A percentile compares a stretch with the other conserved stretches of the same genome.
Evolutionary conservation across 2,888 invertebrate genomes (phyloP).

Genomic region (Yponomeuta malinellus): DNA sequence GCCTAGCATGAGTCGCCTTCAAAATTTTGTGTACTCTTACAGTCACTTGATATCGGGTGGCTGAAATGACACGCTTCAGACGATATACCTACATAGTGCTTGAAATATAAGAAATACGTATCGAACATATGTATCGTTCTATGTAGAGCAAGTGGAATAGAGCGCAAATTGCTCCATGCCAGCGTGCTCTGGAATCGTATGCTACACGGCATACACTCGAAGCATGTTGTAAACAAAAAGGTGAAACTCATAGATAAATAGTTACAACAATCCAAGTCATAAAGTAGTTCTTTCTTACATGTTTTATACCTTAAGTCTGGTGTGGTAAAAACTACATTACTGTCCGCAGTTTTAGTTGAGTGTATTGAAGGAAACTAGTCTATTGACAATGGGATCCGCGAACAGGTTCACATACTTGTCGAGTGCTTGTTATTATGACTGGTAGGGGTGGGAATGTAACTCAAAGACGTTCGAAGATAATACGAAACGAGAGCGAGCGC

Average conservation of each 20-base stretch:
- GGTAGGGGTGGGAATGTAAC: constrained; percentile 3
- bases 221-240: constrained; percentile 36
- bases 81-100: too few relatives aligned
- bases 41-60: too few relatives aligned
- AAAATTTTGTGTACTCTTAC: background rate
- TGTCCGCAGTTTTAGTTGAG: background rate
- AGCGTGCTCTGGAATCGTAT: background rate
- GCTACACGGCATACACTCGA: background rate
- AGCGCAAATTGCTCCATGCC: background rate
- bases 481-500: background rate
- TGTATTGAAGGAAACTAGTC: constrained; percentile 35
- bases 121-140: too few relatives aligned
- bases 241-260: constrained; percentile 56
- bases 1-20: background rate
- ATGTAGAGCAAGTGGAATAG: background rate
- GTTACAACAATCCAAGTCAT: constrained; percentile 20
- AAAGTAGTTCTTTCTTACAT: background rate
- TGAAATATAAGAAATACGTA: too few relatives aligned
- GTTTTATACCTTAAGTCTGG: background rate
- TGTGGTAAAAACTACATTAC: background rate
- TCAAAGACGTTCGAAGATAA: background rate
- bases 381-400: constrained; percentile 47
- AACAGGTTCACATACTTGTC: constrained; percentile 20
- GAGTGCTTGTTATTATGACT: background rate
- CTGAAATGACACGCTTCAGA: too few relatives aligned